Conservation (phyloP, 2,797 vertebrate genomes). For the Microchirus variegatus region DNA sequence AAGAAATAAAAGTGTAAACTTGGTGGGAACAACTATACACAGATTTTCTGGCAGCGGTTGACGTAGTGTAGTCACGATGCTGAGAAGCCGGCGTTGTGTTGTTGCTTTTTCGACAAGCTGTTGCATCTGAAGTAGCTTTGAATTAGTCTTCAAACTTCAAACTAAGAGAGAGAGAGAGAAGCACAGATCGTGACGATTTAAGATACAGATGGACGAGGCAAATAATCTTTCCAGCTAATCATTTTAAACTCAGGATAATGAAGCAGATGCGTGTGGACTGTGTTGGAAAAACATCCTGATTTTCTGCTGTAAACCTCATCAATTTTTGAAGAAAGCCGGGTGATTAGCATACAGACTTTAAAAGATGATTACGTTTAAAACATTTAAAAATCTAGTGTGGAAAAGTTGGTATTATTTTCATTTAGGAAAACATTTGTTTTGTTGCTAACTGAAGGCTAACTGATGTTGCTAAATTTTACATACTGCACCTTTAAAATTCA, state of each 20-base stretch:
- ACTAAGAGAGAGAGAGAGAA: constrained; percentile 13
- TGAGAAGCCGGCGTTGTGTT: neutral
- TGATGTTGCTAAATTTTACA: no score
- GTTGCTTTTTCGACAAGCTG: constrained; percentile 16
- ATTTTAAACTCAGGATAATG: constrained; percentile 38
- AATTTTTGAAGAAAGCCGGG: constrained; percentile 35
- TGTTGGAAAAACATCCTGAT: constrained; percentile 38
- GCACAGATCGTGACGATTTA: constrained; percentile 9
- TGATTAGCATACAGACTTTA: constrained; percentile 39
- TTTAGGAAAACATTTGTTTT: no score
- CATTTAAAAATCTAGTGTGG: neutral
- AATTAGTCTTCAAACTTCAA: constrained; percentile 14
- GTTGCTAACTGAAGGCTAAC: no score
- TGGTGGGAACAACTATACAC: no score
- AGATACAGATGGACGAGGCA: constrained; percentile 7
- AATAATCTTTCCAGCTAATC: constrained; percentile 27
- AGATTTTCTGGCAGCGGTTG: no score
- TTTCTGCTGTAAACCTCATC: constrained; percentile 47
- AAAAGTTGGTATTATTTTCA: no score
- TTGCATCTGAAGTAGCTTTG: constrained; percentile 7
- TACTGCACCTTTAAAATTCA: constrained; percentile 1
- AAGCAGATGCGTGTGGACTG: constrained; percentile 39
- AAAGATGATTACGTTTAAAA: constrained; percentile 43
- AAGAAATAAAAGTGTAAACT: no score
- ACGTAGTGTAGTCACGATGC: neutral